Conservation (phyloP, 2,113 vertebrate species). For the Peromyscus polionotus region DNA sequence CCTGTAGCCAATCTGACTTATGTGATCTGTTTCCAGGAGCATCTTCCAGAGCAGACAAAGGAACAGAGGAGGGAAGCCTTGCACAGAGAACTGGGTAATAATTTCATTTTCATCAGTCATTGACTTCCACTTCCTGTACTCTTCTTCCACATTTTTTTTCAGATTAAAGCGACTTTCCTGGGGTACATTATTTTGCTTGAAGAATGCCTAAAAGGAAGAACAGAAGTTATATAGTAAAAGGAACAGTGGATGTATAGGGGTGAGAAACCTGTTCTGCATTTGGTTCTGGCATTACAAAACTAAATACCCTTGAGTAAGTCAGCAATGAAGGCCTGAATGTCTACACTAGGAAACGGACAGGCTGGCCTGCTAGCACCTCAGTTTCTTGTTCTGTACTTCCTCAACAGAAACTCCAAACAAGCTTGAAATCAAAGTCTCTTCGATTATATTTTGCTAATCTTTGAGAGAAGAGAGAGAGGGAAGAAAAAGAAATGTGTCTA, state of each 20-base stretch:
- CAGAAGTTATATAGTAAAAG: conserved; percentile 47
- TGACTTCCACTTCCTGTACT: conserved; percentile 99
- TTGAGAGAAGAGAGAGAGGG: neutral
- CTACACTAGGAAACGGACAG: conserved; percentile 12
- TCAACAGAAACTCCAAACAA: conserved; percentile 11
- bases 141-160: conserved; percentile 99
- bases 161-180: conserved; percentile 99
- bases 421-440: conserved; percentile 31
- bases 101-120: conserved; percentile 99
- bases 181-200: conserved; percentile 99
- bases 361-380: neutral
- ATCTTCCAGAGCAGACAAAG: conserved; percentile 99
- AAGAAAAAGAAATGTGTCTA: neutral
- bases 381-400: conserved; percentile 30
- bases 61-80: conserved; percentile 96
- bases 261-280: conserved; percentile 25
- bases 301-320: neutral
- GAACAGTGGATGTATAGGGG: neutral
- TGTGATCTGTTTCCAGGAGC: conserved; percentile 98
- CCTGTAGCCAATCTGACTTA: conserved; percentile 99
- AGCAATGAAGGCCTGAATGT: conserved; percentile 24
- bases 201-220: conserved; percentile 93
- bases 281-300: neutral
- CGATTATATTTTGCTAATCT: conserved; percentile 14
- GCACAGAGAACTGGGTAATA: conserved; percentile 97